Evolutionary conservation across 2,113 vertebrate species (phyloP).

Genomic region (Hyperopisus bebe): DNA sequence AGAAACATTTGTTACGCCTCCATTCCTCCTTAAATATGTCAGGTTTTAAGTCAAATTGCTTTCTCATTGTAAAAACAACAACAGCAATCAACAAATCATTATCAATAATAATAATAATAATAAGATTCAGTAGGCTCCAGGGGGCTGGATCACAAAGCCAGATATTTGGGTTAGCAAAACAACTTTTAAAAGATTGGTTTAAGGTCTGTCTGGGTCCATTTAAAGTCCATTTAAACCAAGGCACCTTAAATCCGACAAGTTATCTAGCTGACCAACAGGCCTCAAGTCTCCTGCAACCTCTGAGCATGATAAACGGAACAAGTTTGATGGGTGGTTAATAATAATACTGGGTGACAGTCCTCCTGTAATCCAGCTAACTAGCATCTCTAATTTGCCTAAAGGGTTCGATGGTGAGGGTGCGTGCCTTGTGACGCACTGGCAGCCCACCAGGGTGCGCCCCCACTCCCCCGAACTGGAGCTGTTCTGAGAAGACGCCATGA

Average conservation of each 20-base stretch:
- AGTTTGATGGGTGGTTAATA: background rate
- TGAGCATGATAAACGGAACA: background rate
- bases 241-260: background rate
- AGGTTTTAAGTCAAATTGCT: background rate
- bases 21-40: background rate
- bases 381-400: background rate
- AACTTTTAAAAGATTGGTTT: background rate
- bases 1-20: background rate
- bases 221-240: background rate
- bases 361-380: background rate
- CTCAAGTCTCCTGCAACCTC: background rate
- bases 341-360: background rate
- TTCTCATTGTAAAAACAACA: background rate
- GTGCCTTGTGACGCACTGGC: background rate
- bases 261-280: background rate
- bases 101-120: background rate
- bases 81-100: background rate
- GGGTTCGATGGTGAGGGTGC: background rate
- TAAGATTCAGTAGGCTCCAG: background rate
- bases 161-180: background rate
- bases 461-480: too few relatives aligned
- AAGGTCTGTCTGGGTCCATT: background rate
- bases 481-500: background rate
- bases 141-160: background rate
- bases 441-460: background rate